These are phyloP conservation scores for Trematomus bernacchii DNA, from an alignment of 2,797 vertebrate genomes.

Conservation along the genomic window DNA sequence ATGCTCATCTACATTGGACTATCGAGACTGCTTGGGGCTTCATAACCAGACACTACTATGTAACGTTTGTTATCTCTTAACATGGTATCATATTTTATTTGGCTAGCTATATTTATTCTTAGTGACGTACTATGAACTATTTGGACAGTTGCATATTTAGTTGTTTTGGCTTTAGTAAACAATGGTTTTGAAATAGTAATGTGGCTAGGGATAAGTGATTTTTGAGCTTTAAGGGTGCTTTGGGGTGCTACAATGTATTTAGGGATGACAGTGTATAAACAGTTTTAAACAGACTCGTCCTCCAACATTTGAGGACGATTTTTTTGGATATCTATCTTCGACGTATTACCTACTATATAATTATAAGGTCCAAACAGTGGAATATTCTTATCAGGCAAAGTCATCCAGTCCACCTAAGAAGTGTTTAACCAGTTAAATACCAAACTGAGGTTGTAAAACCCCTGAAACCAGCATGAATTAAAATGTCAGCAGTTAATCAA, in stretches of 20 bases:
- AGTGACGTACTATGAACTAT: background rate
- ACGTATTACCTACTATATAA: background rate
- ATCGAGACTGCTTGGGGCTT: constrained; percentile 27
- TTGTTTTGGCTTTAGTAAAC: background rate
- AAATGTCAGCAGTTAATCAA: background rate
- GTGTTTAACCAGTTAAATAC: background rate
- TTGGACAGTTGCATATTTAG: background rate
- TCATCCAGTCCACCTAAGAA: background rate
- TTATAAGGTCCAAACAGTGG: background rate
- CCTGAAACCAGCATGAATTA: background rate
- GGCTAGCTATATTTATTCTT: background rate
- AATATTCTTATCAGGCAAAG: background rate
- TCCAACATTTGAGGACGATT: background rate
- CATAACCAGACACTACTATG: background rate
- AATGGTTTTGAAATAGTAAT: background rate
- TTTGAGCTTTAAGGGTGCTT: background rate
- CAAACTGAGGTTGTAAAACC: background rate
- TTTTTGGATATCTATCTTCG: background rate
- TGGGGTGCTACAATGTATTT: background rate
- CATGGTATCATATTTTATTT: background rate
- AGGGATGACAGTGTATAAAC: background rate
- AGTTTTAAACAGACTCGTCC: background rate
- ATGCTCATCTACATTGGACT: background rate
- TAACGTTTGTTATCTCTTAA: background rate
- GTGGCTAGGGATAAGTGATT: background rate